Conservation (phyloP, 2,113 vertebrate genomes). For the Caretta caretta region DNA sequence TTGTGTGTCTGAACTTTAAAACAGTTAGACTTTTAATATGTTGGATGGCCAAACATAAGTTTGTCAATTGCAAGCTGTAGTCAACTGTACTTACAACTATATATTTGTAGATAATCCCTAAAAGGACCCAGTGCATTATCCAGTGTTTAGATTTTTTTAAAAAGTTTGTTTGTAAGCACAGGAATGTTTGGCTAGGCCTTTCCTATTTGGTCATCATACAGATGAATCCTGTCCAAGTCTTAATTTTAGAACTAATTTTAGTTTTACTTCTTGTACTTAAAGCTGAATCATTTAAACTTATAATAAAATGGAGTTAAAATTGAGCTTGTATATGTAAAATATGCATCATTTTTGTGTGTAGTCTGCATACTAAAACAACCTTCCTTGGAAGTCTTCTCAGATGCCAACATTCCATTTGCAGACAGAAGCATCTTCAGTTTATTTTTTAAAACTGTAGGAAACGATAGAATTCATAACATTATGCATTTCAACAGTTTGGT, state of each 20-base stretch:
- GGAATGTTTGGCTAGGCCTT: neutral
- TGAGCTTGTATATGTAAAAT: neutral
- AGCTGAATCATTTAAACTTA: neutral
- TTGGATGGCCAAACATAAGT: neutral
- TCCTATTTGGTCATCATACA: neutral
- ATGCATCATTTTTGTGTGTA: neutral
- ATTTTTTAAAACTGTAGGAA: neutral
- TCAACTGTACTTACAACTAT: neutral
- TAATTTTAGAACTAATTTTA: neutral
- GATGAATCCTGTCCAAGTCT: neutral
- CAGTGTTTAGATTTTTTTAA: neutral
- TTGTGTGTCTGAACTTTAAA: neutral
- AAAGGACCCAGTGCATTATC: neutral
- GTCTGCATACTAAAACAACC: neutral
- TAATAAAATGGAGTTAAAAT: neutral
- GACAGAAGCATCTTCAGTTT: neutral
- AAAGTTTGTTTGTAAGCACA: neutral
- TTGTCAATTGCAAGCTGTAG: neutral
- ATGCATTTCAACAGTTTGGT: neutral
- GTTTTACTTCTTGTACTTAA: neutral
- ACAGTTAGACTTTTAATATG: neutral
- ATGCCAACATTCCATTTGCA: neutral
- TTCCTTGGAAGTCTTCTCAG: neutral
- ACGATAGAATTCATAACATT: neutral
- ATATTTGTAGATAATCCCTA: neutral